phyloP scores from a whole-genome alignment of 2,797 vertebrate species.

The Dendrocincla tyrannina region DNA sequence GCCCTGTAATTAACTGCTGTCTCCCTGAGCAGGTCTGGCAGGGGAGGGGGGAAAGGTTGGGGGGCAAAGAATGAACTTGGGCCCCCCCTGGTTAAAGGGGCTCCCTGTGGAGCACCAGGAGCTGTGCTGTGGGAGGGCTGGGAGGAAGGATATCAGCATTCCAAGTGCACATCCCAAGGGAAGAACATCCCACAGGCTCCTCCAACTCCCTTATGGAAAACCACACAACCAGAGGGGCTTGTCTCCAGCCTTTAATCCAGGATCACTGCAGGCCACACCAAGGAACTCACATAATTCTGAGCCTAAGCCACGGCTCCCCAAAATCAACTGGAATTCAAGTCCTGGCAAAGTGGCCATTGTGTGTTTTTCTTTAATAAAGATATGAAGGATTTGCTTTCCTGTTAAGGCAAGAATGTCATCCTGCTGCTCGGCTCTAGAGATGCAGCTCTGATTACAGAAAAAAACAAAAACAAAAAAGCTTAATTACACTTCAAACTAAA shows the following conservation, averaged over 20 bases:
- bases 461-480: neutral
- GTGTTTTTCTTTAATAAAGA: conserved; percentile 58
- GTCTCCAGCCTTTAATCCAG: neutral
- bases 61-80: neutral
- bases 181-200: neutral
- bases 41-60: neutral
- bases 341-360: neutral
- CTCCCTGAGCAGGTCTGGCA: neutral
- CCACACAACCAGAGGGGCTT: fast-evolving
- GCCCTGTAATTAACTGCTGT: conserved; percentile 14
- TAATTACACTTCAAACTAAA: conserved; percentile 14
- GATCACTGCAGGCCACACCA: neutral
- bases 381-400: neutral
- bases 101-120: neutral
- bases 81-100: neutral
- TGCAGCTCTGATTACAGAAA: conserved; percentile 6
- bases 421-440: neutral
- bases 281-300: neutral
- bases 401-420: conserved; percentile 41
- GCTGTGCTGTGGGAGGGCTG: neutral
- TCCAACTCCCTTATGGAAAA: neutral
- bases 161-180: neutral
- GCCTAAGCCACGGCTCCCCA: neutral
- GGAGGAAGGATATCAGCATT: neutral
- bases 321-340: neutral